Evolutionary conservation across 2,888 invertebrate genomes (phyloP).

Genomic region (Drosophila melanosoma): DNA sequence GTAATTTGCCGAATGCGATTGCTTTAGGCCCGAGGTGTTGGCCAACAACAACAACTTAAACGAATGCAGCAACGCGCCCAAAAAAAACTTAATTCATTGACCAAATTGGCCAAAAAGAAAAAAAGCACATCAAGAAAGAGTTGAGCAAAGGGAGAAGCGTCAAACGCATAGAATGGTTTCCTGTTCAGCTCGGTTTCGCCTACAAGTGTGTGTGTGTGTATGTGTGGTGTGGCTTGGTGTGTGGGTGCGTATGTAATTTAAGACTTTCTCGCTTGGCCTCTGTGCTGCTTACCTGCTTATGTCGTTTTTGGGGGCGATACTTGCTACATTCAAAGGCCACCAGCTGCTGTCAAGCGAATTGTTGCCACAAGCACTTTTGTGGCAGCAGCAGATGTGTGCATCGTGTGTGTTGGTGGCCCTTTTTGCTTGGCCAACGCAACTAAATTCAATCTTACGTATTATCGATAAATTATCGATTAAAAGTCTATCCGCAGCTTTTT

Average conservation of each 20-base stretch:
- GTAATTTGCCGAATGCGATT: conserved; percentile 59
- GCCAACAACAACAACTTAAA: conserved; percentile 33
- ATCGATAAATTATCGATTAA: conserved; percentile 2
- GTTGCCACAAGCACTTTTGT: conserved; percentile 6
- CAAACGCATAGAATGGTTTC: conserved; percentile 38
- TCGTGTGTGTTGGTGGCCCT: conserved; percentile 21
- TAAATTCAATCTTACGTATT: not conserved
- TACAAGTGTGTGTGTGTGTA: not conserved
- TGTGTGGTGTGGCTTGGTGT: conserved; percentile 57
- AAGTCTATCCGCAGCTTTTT: no score
- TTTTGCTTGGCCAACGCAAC: not conserved
- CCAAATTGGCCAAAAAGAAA: conserved; percentile 49
- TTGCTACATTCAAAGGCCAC: conserved; percentile 52
- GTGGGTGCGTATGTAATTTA: conserved; percentile 77
- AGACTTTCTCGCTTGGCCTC: conserved; percentile 72
- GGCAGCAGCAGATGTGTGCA: conserved; percentile 18
- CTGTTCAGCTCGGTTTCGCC: conserved; percentile 22
- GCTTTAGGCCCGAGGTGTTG: conserved; percentile 60
- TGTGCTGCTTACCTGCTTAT: conserved; percentile 38
- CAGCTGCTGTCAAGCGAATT: conserved; percentile 54
- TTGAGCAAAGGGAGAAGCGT: conserved; percentile 35
- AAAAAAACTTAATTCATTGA: conserved; percentile 63
- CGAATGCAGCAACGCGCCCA: conserved; percentile 54
- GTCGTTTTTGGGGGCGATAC: conserved; percentile 46
- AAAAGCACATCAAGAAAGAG: not conserved